Conservation (phyloP, 30 jellyfish, hydroid and myxozoan genomes). For the Hydractinia symbiolongicarpus region DNA sequence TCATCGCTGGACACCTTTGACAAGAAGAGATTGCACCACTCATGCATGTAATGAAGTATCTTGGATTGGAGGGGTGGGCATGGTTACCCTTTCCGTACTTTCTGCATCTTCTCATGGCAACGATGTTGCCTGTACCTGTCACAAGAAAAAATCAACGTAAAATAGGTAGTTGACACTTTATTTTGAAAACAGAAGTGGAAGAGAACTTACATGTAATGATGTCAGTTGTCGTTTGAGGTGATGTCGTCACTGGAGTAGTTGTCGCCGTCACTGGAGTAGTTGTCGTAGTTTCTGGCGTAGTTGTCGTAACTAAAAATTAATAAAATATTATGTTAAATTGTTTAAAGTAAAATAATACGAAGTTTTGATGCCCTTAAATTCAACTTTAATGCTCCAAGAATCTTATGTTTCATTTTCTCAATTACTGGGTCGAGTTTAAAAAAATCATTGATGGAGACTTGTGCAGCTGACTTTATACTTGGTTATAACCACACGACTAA, state of each 20-base stretch:
- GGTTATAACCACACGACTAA: no score
- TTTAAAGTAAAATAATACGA: no score
- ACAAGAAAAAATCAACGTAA: not conserved
- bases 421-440: no score
- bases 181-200: not conserved
- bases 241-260: not conserved
- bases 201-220: not conserved
- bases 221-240: not conserved
- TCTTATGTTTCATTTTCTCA: no score
- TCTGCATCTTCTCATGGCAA: not conserved
- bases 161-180: not conserved
- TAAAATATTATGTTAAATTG: not conserved
- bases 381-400: no score
- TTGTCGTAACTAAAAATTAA: not conserved
- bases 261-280: not conserved
- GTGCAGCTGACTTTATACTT: no score
- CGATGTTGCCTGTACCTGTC: not conserved
- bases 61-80: not conserved
- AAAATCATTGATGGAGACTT: no score
- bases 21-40: not conserved
- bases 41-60: not conserved
- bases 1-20: not conserved
- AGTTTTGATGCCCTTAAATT: no score
- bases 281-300: not conserved
- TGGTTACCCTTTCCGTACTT: not conserved